phyloP scores from a whole-genome alignment of 1,140 invertebrate species.

The Bactericera cockerelli region DNA sequence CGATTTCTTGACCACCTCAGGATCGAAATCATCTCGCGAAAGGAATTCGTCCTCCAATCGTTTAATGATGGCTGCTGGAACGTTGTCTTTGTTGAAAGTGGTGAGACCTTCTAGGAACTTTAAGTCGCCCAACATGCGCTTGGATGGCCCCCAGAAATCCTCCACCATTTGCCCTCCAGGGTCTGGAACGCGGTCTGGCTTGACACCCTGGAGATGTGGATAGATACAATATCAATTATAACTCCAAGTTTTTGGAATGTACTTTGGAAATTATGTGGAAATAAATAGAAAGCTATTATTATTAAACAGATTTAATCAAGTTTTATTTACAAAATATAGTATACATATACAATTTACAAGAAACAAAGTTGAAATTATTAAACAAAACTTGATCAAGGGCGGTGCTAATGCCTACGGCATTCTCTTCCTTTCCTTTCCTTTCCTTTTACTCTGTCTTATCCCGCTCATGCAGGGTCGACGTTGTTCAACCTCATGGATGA shows the following conservation, averaged over 20 bases:
- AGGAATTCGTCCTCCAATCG: conserved; percentile 68
- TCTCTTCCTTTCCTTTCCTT: too few relatives aligned
- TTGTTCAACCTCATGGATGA: too few relatives aligned
- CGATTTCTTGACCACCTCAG: conserved; percentile 66
- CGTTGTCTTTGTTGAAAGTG: conserved; percentile 85
- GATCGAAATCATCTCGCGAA: conserved; percentile 70
- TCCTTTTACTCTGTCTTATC: too few relatives aligned
- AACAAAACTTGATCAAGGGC: too few relatives aligned
- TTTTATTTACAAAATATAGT: too few relatives aligned
- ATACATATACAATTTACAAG: too few relatives aligned
- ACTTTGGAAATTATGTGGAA: not conserved
- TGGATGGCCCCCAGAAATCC: conserved; percentile 87
- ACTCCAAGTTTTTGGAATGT: not conserved
- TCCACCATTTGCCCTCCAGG: conserved; percentile 60
- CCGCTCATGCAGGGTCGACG: too few relatives aligned
- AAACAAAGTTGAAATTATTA: too few relatives aligned
- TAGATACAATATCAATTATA: not conserved
- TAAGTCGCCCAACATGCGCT: conserved; percentile 77
- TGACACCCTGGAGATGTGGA: conserved; percentile 43
- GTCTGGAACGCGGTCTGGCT: conserved; percentile 67
- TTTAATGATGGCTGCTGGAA: conserved; percentile 63
- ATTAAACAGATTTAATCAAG: too few relatives aligned
- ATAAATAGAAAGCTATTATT: conserved; percentile 10
- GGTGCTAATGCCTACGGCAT: too few relatives aligned
- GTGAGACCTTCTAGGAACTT: conserved; percentile 73